These are phyloP conservation scores for Choloepus hoffmanni DNA, from an alignment of 2,113 vertebrate species.

Conservation along the genomic window DNA sequence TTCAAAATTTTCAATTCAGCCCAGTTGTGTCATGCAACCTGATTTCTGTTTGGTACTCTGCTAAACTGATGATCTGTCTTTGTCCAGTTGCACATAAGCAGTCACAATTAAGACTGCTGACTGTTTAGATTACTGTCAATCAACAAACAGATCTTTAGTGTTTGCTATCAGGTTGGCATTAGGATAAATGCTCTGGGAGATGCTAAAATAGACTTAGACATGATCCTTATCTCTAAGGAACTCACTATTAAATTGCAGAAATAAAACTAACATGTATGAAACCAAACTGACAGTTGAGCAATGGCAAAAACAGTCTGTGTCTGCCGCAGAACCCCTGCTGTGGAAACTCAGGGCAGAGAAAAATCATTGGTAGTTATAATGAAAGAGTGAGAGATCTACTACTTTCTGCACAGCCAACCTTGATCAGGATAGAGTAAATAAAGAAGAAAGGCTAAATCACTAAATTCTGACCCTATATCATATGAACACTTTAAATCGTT, in stretches of 20 bases:
- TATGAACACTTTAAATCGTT: neutral
- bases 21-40: constrained; percentile 55
- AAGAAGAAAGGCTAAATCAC: neutral
- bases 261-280: neutral
- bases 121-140: neutral
- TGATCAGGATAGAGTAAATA: neutral
- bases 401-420: neutral
- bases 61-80: neutral
- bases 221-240: neutral
- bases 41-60: constrained; percentile 3
- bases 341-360: neutral
- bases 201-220: neutral
- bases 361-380: neutral
- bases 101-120: neutral
- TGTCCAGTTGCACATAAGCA: neutral
- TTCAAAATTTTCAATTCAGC: constrained; percentile 34
- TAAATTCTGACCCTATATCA: neutral
- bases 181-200: neutral
- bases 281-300: neutral
- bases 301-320: neutral
- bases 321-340: neutral
- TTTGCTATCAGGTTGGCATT: neutral
- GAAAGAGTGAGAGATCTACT: neutral
- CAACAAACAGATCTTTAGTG: neutral
- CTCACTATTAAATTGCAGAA: neutral